Evolutionary conservation across 2,113 vertebrate genomes (phyloP).

Genomic region (Oceanites oceanicus): DNA sequence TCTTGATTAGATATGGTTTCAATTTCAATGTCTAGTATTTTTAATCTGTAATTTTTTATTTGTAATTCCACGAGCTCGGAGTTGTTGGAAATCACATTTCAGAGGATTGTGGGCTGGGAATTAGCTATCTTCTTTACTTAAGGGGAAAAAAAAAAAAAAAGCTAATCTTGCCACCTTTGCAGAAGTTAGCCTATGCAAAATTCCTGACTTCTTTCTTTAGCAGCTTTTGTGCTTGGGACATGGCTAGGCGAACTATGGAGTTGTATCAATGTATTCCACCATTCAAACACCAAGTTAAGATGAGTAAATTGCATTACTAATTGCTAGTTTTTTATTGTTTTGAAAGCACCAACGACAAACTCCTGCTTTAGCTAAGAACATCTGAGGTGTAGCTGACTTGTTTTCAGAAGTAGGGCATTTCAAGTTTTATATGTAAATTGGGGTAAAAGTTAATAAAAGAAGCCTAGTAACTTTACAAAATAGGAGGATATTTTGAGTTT

Average conservation of each 20-base stretch:
- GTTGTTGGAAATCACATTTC: not conserved
- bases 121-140: not conserved
- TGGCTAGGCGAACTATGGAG: not conserved
- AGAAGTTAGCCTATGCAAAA: not conserved
- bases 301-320: not conserved
- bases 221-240: not conserved
- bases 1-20: not conserved
- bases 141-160: not conserved
- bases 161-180: not conserved
- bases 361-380: not conserved
- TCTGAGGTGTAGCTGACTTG: not conserved
- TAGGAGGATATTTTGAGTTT: not conserved
- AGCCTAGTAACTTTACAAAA: not conserved
- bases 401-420: not conserved
- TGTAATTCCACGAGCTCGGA: not conserved
- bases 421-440: not conserved
- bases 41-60: not conserved
- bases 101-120: not conserved
- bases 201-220: not conserved
- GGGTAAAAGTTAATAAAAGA: not conserved
- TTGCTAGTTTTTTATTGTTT: not conserved
- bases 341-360: not conserved
- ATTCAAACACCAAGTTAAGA: not conserved
- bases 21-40: not conserved
- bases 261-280: not conserved